Evolutionary conservation across 1,140 invertebrate genomes (phyloP), one percentile per base, ranked within the genome.

Genomic region (Ostrea edulis): DNA sequence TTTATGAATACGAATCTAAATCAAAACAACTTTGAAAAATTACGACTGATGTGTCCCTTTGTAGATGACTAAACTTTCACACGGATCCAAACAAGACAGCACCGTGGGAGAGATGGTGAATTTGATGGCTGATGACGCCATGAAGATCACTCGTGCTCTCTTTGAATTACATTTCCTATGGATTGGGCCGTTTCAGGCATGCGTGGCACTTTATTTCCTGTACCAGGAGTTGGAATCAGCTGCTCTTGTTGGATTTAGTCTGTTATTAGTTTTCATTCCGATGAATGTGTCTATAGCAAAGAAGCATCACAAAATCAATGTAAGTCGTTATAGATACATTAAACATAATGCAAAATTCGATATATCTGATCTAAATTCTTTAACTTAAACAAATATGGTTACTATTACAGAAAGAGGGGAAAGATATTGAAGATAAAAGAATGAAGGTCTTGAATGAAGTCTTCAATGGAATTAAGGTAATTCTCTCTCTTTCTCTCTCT

Each of bases 41-140:
- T 12, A 8, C 5, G 14, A 7, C 7, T n/a, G 17, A 7, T n/a
- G 25, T 29, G 25, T 77, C 4, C 29, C 12, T 12, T 29, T 35
- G 68, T 35, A 77, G 68, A 77, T 77, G 68, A 35, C 68, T 77
- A 77, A 77, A 77, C 68, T 77, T 77, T 77, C 68, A 12, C 25
- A 77, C 29, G 29, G 12, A 25, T 22, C 68, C 25, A 77, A 77
- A 25, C 22, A 77, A 17, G 68, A 77, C 14, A 29, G 68, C 29
- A 77, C 68, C 29, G 68, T 77, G 9, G 68, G 68, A 2, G 68
- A 77, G 14, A 77, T 77, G 68, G 68, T 77, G 1, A 77, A 77
- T 25, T 12, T 77, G 68, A 77, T 77, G 68, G 22, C 68, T 29
- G 68, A 77, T 77, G 68, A 77, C 25, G 68, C 68, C 25, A 22